phyloP scores from a whole-genome alignment of 2,113 vertebrate species.

The Austrofundulus limnaeus region DNA sequence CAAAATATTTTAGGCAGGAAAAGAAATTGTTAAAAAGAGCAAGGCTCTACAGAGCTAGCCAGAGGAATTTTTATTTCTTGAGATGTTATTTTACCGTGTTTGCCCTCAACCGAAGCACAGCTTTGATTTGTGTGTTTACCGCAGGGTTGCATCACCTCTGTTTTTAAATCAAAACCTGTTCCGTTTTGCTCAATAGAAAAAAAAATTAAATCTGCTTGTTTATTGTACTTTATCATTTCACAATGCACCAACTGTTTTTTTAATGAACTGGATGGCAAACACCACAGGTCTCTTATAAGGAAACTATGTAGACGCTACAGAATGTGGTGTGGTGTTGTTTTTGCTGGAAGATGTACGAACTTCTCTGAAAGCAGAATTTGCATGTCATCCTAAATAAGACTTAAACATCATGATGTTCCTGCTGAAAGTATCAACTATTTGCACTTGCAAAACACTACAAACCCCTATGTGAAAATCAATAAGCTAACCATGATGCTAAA shows the following conservation, averaged over 20 bases:
- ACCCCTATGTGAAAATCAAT: too few relatives aligned
- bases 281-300: neutral
- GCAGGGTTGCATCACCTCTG: neutral
- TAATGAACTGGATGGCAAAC: neutral
- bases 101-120: neutral
- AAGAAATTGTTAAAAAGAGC: neutral
- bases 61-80: conserved; percentile 15
- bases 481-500: too few relatives aligned
- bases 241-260: neutral
- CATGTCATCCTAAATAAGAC: too few relatives aligned
- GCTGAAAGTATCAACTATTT: too few relatives aligned
- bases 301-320: neutral
- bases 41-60: neutral
- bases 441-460: too few relatives aligned
- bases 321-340: neutral
- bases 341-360: neutral
- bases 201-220: neutral
- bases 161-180: neutral
- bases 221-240: neutral
- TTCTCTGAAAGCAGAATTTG: neutral
- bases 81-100: conserved; percentile 2
- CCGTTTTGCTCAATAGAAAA: neutral
- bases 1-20: neutral
- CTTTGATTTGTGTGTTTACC: conserved; percentile 10
- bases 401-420: too few relatives aligned